Conservation (phyloP, 2,113 vertebrate genomes). For the Toxotes jaculatrix region DNA sequence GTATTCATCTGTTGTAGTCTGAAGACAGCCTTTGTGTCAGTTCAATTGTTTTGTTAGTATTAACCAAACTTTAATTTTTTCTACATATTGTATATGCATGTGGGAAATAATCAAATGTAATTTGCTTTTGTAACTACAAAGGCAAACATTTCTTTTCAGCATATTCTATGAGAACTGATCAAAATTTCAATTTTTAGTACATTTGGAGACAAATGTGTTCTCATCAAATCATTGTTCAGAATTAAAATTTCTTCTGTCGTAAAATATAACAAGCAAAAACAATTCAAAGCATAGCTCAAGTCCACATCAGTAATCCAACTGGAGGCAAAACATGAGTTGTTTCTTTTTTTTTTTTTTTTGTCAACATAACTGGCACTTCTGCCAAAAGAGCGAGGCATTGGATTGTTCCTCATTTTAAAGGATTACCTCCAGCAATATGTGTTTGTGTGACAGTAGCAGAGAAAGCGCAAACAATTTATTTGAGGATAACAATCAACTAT, state of each 20-base stretch:
- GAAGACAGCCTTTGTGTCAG: not conserved
- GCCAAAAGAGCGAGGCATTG: conserved; percentile 13
- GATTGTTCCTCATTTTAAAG: conserved; percentile 1
- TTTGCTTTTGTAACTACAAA: too few species aligned
- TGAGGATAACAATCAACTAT: not conserved
- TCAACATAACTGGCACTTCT: not conserved
- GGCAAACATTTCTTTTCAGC: not conserved
- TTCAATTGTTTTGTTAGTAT: not conserved
- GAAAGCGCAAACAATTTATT: not conserved
- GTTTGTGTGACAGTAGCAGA: not conserved
- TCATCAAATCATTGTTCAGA: not conserved
- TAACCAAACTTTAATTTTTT: not conserved
- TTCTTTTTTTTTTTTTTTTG: not conserved
- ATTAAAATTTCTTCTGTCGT: too few species aligned
- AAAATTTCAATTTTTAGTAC: not conserved
- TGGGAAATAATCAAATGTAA: too few species aligned
- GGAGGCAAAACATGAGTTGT: conserved; percentile 4
- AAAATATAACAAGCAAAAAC: too few species aligned
- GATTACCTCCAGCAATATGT: not conserved
- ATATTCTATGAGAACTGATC: too few species aligned
- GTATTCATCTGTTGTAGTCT: too few species aligned
- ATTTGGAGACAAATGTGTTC: not conserved
- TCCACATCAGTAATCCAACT: conserved; percentile 15
- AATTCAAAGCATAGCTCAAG: conserved; percentile 15
- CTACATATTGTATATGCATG: not conserved